Evolutionary conservation across 1,140 invertebrate species (phyloP).

Genomic region (Platyscapa corneri): DNA sequence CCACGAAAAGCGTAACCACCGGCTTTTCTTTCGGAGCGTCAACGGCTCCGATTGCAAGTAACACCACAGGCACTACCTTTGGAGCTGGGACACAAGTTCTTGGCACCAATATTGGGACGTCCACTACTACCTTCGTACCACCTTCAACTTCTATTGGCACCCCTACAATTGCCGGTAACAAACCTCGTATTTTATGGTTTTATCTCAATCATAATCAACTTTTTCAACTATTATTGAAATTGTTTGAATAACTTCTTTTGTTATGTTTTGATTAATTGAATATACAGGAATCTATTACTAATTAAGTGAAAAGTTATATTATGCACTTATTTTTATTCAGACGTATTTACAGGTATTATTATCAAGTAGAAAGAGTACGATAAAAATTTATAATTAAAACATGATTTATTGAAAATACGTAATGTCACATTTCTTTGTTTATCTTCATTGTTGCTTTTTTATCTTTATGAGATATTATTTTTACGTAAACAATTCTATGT

Average conservation of each 20-base stretch:
- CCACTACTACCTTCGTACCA: slow-evolving; percentile 33
- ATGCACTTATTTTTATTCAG: no score
- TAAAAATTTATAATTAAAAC: no score
- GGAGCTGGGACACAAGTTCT: not conserved
- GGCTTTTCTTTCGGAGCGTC: slow-evolving; percentile 5
- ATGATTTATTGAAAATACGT: no score
- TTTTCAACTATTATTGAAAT: not conserved
- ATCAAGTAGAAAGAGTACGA: no score
- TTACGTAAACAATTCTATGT: no score
- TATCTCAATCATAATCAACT: not conserved
- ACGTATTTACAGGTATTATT: no score
- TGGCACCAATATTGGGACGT: not conserved
- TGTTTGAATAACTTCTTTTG: not conserved
- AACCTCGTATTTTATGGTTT: not conserved
- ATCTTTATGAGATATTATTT: no score
- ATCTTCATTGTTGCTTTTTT: no score
- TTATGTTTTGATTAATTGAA: not conserved
- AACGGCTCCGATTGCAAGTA: not conserved
- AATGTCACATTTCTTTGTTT: no score
- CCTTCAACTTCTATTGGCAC: slow-evolving; percentile 33
- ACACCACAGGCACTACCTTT: not conserved
- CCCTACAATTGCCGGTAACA: slow-evolving; percentile 26
- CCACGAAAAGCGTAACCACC: not conserved
- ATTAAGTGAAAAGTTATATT: no score
- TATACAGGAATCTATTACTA: no score